Conservation (phyloP, 2,113 vertebrate species). For the Gadus macrocephalus region DNA sequence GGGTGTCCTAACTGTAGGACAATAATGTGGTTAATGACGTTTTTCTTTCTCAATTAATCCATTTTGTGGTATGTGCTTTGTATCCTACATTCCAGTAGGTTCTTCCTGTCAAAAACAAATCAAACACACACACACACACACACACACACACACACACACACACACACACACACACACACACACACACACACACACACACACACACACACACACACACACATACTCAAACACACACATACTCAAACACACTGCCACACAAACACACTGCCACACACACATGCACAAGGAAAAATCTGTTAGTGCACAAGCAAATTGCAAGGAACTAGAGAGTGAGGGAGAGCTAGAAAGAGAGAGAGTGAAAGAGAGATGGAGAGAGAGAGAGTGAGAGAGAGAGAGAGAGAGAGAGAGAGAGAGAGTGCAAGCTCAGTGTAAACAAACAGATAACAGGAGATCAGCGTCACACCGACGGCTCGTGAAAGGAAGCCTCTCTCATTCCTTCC, state of each 20-base stretch:
- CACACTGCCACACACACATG: too few relatives aligned
- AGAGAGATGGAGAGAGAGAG: too few relatives aligned
- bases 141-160: background rate
- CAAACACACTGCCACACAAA: background rate
- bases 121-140: background rate
- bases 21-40: too few relatives aligned
- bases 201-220: background rate
- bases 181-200: background rate
- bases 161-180: conserved; percentile 4
- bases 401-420: background rate
- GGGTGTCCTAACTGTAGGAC: too few relatives aligned
- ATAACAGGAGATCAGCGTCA: conserved; percentile 50
- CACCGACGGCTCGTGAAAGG: conserved; percentile 48
- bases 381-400: conserved; percentile 30
- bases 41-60: too few relatives aligned
- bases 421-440: conserved; percentile 58
- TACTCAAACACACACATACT: conserved; percentile 3
- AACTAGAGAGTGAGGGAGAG: too few relatives aligned
- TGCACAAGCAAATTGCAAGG: too few relatives aligned
- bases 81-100: too few relatives aligned
- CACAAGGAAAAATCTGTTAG: too few relatives aligned
- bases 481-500: conserved; percentile 59
- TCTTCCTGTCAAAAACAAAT: too few relatives aligned
- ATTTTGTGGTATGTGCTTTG: too few relatives aligned
- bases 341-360: too few relatives aligned